Evolutionary conservation across 2,113 vertebrate genomes (phyloP).

Genomic region (human (Homo sapiens)): DNA sequence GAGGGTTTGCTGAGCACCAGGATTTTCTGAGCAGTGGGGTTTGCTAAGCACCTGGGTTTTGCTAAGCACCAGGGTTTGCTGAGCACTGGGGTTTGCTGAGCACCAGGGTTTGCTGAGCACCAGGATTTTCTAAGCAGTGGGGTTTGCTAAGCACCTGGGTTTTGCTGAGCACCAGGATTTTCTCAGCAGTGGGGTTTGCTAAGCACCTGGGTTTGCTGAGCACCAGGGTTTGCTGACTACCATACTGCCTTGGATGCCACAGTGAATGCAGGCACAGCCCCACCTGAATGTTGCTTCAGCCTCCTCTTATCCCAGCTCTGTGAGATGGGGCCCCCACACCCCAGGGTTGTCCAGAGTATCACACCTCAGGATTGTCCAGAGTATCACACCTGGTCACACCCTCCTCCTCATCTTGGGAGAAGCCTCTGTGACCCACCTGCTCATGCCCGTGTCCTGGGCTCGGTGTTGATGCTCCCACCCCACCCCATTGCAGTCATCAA

Average conservation of each 20-base stretch:
- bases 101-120: background rate
- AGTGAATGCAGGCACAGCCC: accelerated
- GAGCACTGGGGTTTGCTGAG: background rate
- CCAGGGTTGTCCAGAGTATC: accelerated
- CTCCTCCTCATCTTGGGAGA: background rate
- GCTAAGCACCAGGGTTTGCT: background rate
- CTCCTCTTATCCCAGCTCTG: background rate
- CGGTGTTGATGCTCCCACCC: no score
- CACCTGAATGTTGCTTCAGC: background rate
- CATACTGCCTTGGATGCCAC: accelerated
- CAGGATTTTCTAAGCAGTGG: background rate
- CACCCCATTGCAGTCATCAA: no score
- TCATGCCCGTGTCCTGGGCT: background rate
- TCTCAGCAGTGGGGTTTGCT: background rate
- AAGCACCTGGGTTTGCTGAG: background rate
- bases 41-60: background rate
- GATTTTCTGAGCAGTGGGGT: background rate
- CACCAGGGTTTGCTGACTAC: background rate
- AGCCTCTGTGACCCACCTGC: background rate
- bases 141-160: background rate
- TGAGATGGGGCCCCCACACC: background rate
- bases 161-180: background rate
- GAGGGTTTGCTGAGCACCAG: background rate
- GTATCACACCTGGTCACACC: no score
- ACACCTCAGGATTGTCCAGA: accelerated